Evolutionary conservation across 2,113 vertebrate genomes (phyloP).

Genomic region (Pogona vitticeps): DNA sequence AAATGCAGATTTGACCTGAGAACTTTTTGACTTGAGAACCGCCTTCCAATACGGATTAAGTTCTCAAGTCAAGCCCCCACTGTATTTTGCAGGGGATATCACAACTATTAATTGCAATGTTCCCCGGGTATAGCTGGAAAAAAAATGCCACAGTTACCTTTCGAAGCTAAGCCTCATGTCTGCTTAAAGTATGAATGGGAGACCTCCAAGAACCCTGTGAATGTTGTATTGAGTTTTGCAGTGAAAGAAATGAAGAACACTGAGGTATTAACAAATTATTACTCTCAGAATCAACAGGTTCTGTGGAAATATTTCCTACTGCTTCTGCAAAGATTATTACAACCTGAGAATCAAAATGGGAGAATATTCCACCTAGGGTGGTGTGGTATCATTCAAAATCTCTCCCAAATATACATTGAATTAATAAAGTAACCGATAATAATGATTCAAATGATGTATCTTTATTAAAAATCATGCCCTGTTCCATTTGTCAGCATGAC

Average conservation of each 20-base stretch:
- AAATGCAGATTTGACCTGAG: too few relatives aligned
- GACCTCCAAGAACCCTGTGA: background rate
- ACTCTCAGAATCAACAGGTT: background rate
- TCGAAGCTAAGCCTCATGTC: too few relatives aligned
- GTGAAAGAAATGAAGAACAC: background rate
- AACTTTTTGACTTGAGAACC: too few relatives aligned
- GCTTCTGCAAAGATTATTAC: background rate
- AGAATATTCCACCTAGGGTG: background rate
- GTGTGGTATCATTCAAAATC: background rate
- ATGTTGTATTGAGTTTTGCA: background rate
- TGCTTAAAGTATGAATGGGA: too few relatives aligned
- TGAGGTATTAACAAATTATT: background rate
- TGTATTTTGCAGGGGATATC: too few relatives aligned
- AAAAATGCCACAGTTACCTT: background rate
- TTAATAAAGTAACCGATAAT: slow-evolving; percentile 14
- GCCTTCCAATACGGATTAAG: too few relatives aligned
- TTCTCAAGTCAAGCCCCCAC: too few relatives aligned
- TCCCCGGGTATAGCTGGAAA: background rate
- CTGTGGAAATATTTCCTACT: background rate
- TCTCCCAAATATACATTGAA: slow-evolving; percentile 32
- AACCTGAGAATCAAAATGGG: background rate
- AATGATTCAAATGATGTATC: slow-evolving; percentile 57
- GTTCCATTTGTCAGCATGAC: slow-evolving; percentile 63
- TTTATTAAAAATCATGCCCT: slow-evolving; percentile 47
- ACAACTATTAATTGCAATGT: background rate